Conservation (phyloP, 2,888 invertebrate species). For the Ischnus inquisitorius region DNA sequence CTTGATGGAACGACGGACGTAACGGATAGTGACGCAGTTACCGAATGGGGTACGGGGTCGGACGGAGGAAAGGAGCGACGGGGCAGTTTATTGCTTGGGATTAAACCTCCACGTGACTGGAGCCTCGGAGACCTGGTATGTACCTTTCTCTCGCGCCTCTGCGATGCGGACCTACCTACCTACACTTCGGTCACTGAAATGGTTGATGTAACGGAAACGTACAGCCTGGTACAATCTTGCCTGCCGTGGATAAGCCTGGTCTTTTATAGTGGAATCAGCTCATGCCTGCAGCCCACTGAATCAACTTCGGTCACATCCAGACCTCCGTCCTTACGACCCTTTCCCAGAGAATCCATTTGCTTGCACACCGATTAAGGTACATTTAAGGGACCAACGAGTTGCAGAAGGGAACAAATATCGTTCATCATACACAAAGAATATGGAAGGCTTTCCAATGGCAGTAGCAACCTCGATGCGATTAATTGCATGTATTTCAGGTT, state of each 20-base stretch:
- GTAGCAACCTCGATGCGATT: no score
- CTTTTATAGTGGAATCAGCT: not conserved
- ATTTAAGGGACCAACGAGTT: not conserved
- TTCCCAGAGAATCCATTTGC: not conserved
- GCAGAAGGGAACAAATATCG: not conserved
- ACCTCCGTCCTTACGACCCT: not conserved
- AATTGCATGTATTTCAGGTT: no score
- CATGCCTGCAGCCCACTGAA: not conserved
- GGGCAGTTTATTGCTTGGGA: slow-evolving; percentile 79
- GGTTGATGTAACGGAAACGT: slow-evolving; percentile 36
- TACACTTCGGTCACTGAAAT: slow-evolving; percentile 22
- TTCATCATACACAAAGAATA: not conserved
- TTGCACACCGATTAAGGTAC: no score
- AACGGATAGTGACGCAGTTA: slow-evolving; percentile 75
- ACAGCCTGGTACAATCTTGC: not conserved
- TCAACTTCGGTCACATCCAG: not conserved
- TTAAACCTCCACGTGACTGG: slow-evolving; percentile 80
- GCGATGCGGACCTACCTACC: slow-evolving; percentile 39
- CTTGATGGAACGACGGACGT: slow-evolving; percentile 77
- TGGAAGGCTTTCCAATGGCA: no score
- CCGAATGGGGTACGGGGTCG: slow-evolving; percentile 55
- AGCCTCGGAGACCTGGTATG: slow-evolving; percentile 67
- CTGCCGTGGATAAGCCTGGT: not conserved
- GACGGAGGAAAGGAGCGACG: slow-evolving; percentile 67
- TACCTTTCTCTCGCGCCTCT: slow-evolving; percentile 33